Evolutionary conservation across 1,140 invertebrate genomes (phyloP).

Genomic region (Lepidurus couesii): DNA sequence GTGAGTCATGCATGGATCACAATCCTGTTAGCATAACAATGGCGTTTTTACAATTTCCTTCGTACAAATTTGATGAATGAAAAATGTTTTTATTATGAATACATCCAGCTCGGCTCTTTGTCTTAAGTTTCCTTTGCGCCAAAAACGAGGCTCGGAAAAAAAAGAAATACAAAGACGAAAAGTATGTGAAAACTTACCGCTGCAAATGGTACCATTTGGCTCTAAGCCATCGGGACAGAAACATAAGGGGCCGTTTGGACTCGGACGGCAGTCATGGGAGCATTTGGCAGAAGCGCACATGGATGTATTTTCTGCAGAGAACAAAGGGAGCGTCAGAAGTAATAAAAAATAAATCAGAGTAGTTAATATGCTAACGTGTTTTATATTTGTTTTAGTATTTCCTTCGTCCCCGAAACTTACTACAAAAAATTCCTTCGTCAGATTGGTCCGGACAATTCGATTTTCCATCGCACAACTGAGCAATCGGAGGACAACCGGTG

Average conservation of each 20-base stretch:
- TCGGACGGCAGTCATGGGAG: slow-evolving; percentile 58
- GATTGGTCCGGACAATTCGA: slow-evolving; percentile 51
- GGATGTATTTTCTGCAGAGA: slow-evolving; percentile 49
- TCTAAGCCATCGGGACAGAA: slow-evolving; percentile 66
- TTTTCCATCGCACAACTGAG: slow-evolving; percentile 49
- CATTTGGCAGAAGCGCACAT: slow-evolving; percentile 57
- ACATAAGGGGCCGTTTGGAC: slow-evolving; percentile 62
- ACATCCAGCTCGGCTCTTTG: too few species aligned
- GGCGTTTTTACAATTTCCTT: not conserved
- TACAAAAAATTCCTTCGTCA: slow-evolving; percentile 52
- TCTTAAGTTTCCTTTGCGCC: not conserved
- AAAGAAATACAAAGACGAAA: not conserved
- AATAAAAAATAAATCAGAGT: slow-evolving; percentile 28
- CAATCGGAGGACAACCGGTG: slow-evolving; percentile 47
- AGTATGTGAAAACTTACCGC: slow-evolving; percentile 47
- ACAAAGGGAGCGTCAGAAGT: slow-evolving; percentile 34
- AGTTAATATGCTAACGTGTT: slow-evolving; percentile 26
- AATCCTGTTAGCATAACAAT: not conserved
- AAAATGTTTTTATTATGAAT: not conserved
- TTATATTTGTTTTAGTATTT: slow-evolving; percentile 15
- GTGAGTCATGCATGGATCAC: slow-evolving; percentile 13
- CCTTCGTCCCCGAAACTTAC: slow-evolving; percentile 40
- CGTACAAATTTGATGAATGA: not conserved
- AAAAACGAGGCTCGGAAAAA: not conserved
- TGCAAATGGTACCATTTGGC: slow-evolving; percentile 56